phyloP scores from a whole-genome alignment of 2,113 vertebrate genomes.

The Nothocercus nigrocapillus region DNA sequence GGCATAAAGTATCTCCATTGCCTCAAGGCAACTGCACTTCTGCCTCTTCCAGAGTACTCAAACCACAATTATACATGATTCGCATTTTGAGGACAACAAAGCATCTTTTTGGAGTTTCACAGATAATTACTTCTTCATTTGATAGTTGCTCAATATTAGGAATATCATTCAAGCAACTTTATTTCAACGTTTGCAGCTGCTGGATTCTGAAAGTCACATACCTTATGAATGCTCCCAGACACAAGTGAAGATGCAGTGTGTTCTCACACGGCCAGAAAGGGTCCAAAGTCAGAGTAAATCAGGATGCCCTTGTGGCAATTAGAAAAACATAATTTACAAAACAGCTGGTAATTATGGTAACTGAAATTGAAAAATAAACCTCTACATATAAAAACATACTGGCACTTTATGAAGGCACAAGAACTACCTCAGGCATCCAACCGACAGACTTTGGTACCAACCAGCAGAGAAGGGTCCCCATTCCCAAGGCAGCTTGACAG shows the following conservation, averaged over 20 bases:
- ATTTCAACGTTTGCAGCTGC: background rate
- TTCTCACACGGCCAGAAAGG: background rate
- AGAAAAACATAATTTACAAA: background rate
- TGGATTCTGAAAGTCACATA: background rate
- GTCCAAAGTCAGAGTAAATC: background rate
- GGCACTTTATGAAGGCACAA: constrained; percentile 7
- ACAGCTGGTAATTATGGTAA: background rate
- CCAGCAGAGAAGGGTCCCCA: background rate
- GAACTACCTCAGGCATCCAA: background rate
- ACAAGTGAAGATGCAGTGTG: background rate
- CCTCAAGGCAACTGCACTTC: background rate
- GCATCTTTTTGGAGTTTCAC: background rate
- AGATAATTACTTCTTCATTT: background rate
- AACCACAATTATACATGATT: background rate
- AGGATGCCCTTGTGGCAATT: background rate
- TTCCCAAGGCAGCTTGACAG: background rate
- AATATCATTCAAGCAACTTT: background rate
- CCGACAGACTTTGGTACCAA: background rate
- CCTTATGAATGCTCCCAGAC: background rate
- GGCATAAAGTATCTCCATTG: background rate
- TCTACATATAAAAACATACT: background rate
- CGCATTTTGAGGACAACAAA: background rate
- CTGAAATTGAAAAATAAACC: constrained; percentile 17
- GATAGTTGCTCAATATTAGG: background rate
- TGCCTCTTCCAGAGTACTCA: background rate